A percentile compares a stretch with the other conserved stretches of the same genome.
These are phyloP conservation scores for Chrysaora quinquecirrha DNA, from an alignment of 30 jellyfish, hydroid and myxozoan genomes.

Conservation along the genomic window DNA sequence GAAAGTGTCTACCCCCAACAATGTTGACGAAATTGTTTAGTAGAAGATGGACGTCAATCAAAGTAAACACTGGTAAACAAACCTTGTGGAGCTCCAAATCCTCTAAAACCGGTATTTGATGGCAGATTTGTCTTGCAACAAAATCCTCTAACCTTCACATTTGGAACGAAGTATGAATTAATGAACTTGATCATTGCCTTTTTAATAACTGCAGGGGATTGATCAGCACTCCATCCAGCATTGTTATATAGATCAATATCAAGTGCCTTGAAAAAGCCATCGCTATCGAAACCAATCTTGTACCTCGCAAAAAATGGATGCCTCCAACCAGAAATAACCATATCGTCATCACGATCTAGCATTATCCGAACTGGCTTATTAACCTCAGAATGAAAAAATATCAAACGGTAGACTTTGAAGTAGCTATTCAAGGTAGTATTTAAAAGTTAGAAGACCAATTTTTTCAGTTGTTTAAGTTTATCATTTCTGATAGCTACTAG, in stretches of 20 bases:
- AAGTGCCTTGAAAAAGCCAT: conserved; percentile 25
- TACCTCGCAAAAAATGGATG: too few species aligned
- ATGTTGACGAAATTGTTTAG: not conserved
- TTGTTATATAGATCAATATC: conserved; percentile 29
- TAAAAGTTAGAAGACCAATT: too few species aligned
- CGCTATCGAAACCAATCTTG: conserved; percentile 60
- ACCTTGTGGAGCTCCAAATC: conserved; percentile 74
- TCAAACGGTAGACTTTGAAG: too few species aligned
- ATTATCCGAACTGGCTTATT: too few species aligned
- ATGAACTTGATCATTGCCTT: conserved; percentile 32
- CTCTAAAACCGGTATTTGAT: conserved; percentile 62
- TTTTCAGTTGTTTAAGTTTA: too few species aligned
- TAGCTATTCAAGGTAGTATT: too few species aligned
- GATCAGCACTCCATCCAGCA: too few species aligned
- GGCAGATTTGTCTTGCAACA: conserved; percentile 58
- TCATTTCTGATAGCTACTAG: too few species aligned
- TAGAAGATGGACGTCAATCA: not conserved
- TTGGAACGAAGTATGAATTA: conserved; percentile 19
- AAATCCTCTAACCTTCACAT: too few species aligned
- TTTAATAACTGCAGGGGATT: conserved; percentile 21
- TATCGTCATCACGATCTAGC: too few species aligned
- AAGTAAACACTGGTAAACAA: not conserved
- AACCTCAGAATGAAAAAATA: too few species aligned
- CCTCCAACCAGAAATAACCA: too few species aligned
- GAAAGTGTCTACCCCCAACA: not conserved